Evolutionary conservation across 2,888 invertebrate species (phyloP).

Genomic region (Blomia tropicalis): DNA sequence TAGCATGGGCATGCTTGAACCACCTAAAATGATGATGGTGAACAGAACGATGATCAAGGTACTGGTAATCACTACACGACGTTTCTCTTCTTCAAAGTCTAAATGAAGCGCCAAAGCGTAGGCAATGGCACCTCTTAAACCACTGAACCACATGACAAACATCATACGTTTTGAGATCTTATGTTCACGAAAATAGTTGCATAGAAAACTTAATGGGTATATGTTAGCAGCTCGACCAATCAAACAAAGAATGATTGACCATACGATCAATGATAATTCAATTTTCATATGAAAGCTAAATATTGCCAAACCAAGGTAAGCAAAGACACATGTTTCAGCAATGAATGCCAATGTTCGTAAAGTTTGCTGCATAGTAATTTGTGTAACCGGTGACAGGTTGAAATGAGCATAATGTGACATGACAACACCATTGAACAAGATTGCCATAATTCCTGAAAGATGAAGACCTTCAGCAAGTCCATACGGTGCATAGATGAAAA

Average conservation of each 20-base stretch:
- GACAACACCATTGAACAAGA: slow-evolving; percentile 92
- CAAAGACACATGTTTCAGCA: slow-evolving; percentile 94
- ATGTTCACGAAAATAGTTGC: slow-evolving; percentile 90
- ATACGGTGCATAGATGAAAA: slow-evolving; percentile 95
- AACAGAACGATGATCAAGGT: slow-evolving; percentile 94
- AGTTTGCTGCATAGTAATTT: slow-evolving; percentile 98
- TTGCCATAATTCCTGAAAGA: slow-evolving; percentile 95
- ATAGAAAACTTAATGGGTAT: slow-evolving; percentile 77
- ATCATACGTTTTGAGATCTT: slow-evolving; percentile 93
- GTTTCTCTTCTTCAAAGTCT: slow-evolving; percentile 78
- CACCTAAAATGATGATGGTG: slow-evolving; percentile 85
- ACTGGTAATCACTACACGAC: slow-evolving; percentile 90
- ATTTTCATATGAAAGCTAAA: slow-evolving; percentile 87
- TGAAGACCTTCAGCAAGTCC: slow-evolving; percentile 92
- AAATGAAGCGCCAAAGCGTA: slow-evolving; percentile 91
- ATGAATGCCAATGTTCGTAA: slow-evolving; percentile 93
- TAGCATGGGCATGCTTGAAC: slow-evolving; percentile 89
- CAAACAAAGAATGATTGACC: slow-evolving; percentile 77
- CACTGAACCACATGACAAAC: slow-evolving; percentile 47
- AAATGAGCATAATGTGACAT: slow-evolving; percentile 99
- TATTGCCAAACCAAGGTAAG: slow-evolving; percentile 82
- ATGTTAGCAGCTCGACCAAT: slow-evolving; percentile 90
- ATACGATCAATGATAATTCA: slow-evolving; percentile 66
- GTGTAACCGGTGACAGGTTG: slow-evolving; percentile 91
- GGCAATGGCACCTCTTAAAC: slow-evolving; percentile 87